Conservation (phyloP, 1,140 invertebrate genomes). For the Copidosoma floridanum region DNA sequence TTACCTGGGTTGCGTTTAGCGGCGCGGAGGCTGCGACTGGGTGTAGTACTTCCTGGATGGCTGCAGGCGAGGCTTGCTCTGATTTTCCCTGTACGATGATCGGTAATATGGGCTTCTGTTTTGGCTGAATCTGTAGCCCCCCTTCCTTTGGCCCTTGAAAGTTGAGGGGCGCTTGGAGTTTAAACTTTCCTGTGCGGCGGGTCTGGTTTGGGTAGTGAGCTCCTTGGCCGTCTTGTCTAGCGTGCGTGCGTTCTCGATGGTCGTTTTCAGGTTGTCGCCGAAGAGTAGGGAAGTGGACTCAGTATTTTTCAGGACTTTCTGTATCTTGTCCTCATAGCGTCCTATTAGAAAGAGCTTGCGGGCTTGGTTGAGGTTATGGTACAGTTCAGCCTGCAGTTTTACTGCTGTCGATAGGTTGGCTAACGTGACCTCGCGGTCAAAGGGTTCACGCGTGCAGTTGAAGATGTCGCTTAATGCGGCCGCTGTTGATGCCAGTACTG, state of each 20-base stretch:
- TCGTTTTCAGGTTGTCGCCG: slow-evolving; percentile 12
- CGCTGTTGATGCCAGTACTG: background rate
- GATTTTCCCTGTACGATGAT: background rate
- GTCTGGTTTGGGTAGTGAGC: background rate
- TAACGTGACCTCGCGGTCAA: background rate
- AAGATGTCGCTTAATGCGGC: background rate
- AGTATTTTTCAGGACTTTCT: slow-evolving; percentile 15
- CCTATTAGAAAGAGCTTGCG: slow-evolving; percentile 23
- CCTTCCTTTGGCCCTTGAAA: background rate
- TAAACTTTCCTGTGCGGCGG: slow-evolving; percentile 6
- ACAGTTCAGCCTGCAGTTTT: slow-evolving; percentile 9
- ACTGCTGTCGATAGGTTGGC: background rate
- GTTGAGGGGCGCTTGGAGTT: slow-evolving; percentile 7
- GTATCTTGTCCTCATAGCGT: background rate
- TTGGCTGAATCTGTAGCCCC: slow-evolving; percentile 12
- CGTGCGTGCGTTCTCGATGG: slow-evolving; percentile 12
- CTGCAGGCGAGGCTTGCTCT: background rate
- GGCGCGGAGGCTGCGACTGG: background rate
- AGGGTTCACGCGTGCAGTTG: background rate
- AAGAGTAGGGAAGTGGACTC: slow-evolving; percentile 10
- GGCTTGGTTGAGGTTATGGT: background rate
- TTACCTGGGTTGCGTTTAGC: background rate
- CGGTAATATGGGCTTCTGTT: background rate
- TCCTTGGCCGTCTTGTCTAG: background rate
- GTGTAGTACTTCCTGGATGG: background rate